These are phyloP conservation scores for Syngnathus floridae DNA, from an alignment of 2,113 vertebrate genomes.

Conservation along the genomic window DNA sequence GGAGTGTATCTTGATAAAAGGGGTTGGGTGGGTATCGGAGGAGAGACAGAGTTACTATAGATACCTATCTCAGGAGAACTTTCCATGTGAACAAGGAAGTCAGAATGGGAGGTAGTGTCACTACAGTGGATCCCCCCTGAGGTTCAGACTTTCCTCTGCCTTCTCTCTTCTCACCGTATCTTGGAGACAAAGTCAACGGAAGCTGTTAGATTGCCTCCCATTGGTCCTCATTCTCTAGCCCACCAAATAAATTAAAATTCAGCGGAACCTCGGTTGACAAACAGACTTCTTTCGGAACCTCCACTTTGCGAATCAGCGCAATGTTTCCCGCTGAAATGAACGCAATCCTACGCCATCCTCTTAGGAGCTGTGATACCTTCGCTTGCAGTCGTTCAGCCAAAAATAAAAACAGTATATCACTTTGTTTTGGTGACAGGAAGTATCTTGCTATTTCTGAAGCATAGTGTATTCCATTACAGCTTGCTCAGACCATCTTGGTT, in stretches of 20 bases:
- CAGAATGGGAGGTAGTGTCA: slow-evolving; percentile 32
- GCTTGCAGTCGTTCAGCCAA: slow-evolving; percentile 20
- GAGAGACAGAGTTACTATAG: slow-evolving; percentile 10
- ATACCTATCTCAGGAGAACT: slow-evolving; percentile 37
- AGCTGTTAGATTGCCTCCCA: slow-evolving; percentile 32
- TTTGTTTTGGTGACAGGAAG: slow-evolving; percentile 52
- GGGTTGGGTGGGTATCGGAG: not conserved
- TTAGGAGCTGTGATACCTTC: too few species aligned
- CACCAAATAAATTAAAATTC: not conserved
- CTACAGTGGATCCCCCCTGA: slow-evolving; percentile 49
- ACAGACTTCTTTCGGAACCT: not conserved
- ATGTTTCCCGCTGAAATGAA: not conserved
- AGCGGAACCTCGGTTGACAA: not conserved
- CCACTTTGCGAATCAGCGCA: not conserved
- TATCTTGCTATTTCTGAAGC: slow-evolving; percentile 57
- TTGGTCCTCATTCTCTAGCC: slow-evolving; percentile 2
- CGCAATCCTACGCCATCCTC: too few species aligned
- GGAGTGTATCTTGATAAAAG: slow-evolving; percentile 21
- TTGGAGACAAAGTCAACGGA: slow-evolving; percentile 56
- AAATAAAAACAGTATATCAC: slow-evolving; percentile 57
- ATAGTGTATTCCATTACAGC: slow-evolving; percentile 55
- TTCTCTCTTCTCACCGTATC: slow-evolving; percentile 47
- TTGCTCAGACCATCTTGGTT: slow-evolving; percentile 34
- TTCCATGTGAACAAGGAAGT: slow-evolving; percentile 45
- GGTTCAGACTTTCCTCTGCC: slow-evolving; percentile 30